Conservation (phyloP, 2,888 invertebrate genomes). For the Drosophila dives region DNA sequence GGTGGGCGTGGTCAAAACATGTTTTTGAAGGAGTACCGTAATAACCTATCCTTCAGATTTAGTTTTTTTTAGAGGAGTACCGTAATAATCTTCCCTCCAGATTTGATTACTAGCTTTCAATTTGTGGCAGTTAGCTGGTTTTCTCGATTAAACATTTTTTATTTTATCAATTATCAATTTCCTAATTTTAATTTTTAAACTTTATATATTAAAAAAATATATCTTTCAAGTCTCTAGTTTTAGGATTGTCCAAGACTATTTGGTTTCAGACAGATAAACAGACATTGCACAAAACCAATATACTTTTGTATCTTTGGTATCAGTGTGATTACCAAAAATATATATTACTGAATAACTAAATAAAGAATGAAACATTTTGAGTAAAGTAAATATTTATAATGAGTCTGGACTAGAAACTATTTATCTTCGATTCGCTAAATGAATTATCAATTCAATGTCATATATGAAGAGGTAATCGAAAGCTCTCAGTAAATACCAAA, state of each 20-base stretch:
- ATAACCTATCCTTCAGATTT: neutral
- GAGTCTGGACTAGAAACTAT: neutral
- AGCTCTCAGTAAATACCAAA: neutral
- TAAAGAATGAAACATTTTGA: neutral
- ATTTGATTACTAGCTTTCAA: neutral
- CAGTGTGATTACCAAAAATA: rapidly evolving
- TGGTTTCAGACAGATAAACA: neutral
- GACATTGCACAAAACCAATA: neutral
- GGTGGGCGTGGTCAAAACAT: neutral
- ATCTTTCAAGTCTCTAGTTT: no score
- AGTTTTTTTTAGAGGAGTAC: neutral
- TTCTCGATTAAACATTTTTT: neutral
- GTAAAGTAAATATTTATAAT: neutral
- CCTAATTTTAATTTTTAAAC: neutral
- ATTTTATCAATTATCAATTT: neutral
- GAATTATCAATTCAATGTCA: neutral
- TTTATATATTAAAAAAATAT: no score
- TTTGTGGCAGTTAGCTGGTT: neutral
- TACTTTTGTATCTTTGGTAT: neutral
- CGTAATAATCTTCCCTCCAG: no score
- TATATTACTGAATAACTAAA: neutral
- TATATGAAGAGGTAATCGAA: neutral
- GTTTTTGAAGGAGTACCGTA: neutral
- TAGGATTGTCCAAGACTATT: neutral
- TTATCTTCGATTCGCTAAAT: neutral